Percentiles rank a stretch among this genome's conserved stretches.
Conservation (phyloP, 2,888 invertebrate species). For the Thyatira batis region DNA sequence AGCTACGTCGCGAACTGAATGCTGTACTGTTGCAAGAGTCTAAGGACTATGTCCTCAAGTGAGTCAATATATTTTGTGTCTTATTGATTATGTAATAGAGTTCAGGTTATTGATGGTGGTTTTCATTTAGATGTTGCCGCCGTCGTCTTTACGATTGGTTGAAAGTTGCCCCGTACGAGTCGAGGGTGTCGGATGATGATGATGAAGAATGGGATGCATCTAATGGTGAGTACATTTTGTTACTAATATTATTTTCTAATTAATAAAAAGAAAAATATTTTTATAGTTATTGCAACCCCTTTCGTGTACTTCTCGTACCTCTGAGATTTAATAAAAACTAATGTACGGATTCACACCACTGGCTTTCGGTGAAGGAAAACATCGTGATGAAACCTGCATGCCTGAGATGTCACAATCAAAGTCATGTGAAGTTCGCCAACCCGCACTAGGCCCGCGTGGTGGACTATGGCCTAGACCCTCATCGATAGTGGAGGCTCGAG, state of each 20-base stretch:
- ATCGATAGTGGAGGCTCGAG: too few species aligned
- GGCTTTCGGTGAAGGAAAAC: too few species aligned
- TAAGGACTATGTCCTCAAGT: slow-evolving; percentile 91
- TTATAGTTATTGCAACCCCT: too few species aligned
- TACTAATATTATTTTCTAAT: background rate
- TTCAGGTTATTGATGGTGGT: background rate
- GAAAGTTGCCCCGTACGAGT: slow-evolving; percentile 91
- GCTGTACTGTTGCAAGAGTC: slow-evolving; percentile 91
- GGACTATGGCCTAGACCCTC: too few species aligned
- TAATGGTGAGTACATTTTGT: slow-evolving; percentile 63
- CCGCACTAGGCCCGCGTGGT: too few species aligned
- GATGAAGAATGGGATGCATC: slow-evolving; percentile 95
- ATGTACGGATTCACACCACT: too few species aligned
- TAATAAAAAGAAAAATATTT: too few species aligned
- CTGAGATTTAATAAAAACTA: too few species aligned
- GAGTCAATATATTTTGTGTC: slow-evolving; percentile 21
- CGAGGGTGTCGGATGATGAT: slow-evolving; percentile 87
- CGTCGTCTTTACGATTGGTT: slow-evolving; percentile 95
- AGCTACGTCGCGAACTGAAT: slow-evolving; percentile 92
- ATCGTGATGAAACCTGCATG: too few species aligned
- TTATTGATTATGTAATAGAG: background rate
- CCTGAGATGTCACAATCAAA: too few species aligned
- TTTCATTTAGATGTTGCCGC: slow-evolving; percentile 85
- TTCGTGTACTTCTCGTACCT: too few species aligned
- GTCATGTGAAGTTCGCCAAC: too few species aligned